phyloP scores from a whole-genome alignment of 2,888 invertebrate species.

The Pherbina coryleti region DNA sequence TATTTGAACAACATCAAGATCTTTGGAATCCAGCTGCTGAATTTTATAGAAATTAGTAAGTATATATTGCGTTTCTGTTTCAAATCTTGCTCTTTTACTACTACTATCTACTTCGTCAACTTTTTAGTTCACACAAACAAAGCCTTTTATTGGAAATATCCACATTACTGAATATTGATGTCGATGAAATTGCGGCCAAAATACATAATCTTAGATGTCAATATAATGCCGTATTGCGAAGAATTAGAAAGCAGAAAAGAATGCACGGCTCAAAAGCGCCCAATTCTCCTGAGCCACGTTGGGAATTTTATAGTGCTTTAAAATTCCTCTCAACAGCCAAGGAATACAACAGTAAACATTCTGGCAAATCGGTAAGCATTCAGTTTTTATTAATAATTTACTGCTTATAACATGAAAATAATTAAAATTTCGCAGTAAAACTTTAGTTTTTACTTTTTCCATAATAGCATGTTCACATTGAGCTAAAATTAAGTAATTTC shows the following conservation, averaged over 20 bases:
- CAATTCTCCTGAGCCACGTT: background rate
- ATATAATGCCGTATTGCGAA: constrained; percentile 11
- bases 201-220: constrained; percentile 26
- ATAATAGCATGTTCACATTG: too few species aligned
- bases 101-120: background rate
- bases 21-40: constrained; percentile 13
- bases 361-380: background rate
- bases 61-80: background rate
- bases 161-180: background rate
- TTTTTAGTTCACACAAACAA: background rate
- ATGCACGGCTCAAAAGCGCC: background rate
- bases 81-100: background rate
- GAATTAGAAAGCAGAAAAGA: background rate
- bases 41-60: constrained; percentile 12
- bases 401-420: too few species aligned
- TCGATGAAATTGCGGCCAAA: background rate
- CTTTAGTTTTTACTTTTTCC: too few species aligned
- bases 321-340: constrained; percentile 13
- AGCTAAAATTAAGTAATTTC: too few species aligned
- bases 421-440: too few species aligned
- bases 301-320: constrained; percentile 16
- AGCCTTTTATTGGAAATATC: background rate
- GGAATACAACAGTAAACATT: background rate
- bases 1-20: background rate
- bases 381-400: background rate